These are phyloP conservation scores for Drosophila erecta DNA, from an alignment of 1,140 invertebrate genomes.

Conservation along the genomic window DNA sequence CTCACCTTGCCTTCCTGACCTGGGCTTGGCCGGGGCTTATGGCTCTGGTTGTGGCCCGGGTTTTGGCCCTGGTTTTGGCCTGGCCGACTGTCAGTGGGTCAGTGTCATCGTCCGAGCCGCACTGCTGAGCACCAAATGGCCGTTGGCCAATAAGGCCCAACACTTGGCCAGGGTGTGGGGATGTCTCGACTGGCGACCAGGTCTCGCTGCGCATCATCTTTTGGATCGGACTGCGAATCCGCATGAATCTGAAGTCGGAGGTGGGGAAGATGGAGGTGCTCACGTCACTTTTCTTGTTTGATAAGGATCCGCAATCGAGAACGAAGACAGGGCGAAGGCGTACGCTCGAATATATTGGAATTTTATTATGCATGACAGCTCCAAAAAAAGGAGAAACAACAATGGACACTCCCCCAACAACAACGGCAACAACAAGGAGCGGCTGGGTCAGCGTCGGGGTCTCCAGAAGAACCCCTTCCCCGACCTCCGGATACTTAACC, in stretches of 20 bases:
- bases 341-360: slow-evolving; percentile 79
- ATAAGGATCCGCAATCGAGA: slow-evolving; percentile 79
- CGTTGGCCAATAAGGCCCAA: slow-evolving; percentile 58
- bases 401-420: slow-evolving; percentile 71
- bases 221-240: slow-evolving; percentile 19
- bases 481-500: slow-evolving; percentile 8
- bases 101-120: slow-evolving; percentile 52
- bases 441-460: slow-evolving; percentile 23
- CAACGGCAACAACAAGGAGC: slow-evolving; percentile 44
- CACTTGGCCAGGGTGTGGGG: slow-evolving; percentile 48
- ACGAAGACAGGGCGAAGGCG: slow-evolving; percentile 67
- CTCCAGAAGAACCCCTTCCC: background rate
- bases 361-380: slow-evolving; percentile 83
- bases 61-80: background rate
- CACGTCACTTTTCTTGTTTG: slow-evolving; percentile 81
- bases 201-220: slow-evolving; percentile 58
- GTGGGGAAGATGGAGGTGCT: slow-evolving; percentile 50
- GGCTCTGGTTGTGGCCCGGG: slow-evolving; percentile 5
- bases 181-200: slow-evolving; percentile 11
- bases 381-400: slow-evolving; percentile 52
- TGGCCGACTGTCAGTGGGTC: slow-evolving; percentile 62
- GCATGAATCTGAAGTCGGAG: background rate
- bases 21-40: slow-evolving; percentile 33
- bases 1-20: slow-evolving; percentile 41
- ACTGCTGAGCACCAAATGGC: slow-evolving; percentile 40